A percentile compares a stretch with the other conserved stretches of the same genome.
Evolutionary conservation across 2,888 invertebrate genomes (phyloP).

Genomic region (Nomada flava): DNA sequence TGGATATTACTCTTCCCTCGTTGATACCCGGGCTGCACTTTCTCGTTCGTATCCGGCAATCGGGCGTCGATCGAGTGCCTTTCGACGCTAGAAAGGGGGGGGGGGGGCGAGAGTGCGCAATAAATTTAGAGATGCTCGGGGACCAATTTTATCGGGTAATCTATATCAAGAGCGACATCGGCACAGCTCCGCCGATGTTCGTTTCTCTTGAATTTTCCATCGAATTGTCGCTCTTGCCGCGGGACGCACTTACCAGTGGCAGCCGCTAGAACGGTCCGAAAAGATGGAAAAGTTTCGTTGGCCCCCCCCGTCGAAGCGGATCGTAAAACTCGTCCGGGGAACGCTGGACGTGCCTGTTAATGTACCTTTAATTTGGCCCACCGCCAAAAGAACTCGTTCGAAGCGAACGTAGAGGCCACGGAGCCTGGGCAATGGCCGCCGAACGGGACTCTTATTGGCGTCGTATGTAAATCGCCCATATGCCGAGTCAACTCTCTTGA

Average conservation of each 20-base stretch:
- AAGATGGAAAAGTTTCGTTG: background rate
- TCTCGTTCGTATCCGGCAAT: constrained; percentile 65
- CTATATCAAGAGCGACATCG: constrained; percentile 18
- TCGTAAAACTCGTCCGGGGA: constrained; percentile 7
- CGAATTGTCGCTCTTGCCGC: background rate
- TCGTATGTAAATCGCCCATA: constrained; percentile 83
- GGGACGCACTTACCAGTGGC: background rate
- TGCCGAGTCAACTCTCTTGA: constrained; percentile 79
- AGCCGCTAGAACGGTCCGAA: background rate
- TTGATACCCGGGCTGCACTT: constrained; percentile 63
- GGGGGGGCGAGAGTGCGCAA: constrained; percentile 42
- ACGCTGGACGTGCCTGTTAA: background rate
- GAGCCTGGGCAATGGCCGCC: constrained; percentile 54
- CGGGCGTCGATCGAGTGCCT: constrained; percentile 70
- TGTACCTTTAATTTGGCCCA: constrained; percentile 45
- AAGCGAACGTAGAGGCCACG: constrained; percentile 20
- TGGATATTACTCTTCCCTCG: constrained; percentile 73
- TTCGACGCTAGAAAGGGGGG: constrained; percentile 59
- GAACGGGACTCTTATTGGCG: constrained; percentile 74
- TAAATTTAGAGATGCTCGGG: constrained; percentile 56
- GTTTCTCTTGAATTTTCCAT: background rate
- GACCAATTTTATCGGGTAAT: constrained; percentile 51
- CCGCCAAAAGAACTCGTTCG: constrained; percentile 40
- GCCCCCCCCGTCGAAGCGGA: background rate
- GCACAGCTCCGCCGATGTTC: background rate